phyloP scores from a whole-genome alignment of 2,113 vertebrate species.

The Sarotherodon lohbergeri region DNA sequence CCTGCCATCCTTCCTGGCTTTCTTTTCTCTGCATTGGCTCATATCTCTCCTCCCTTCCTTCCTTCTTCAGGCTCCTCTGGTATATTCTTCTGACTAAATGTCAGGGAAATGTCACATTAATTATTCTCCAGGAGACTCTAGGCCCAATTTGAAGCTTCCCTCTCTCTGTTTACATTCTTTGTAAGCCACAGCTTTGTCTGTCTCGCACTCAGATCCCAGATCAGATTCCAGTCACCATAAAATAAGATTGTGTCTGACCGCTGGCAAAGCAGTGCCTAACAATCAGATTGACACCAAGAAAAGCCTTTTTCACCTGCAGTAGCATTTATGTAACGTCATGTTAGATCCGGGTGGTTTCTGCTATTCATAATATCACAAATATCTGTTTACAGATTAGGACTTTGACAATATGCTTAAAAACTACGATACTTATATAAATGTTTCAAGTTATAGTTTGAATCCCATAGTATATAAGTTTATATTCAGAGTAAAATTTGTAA shows the following conservation, averaged over 20 bases:
- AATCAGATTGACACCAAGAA: background rate
- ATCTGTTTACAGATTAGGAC: background rate
- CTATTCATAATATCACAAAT: background rate
- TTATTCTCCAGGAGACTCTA: slow-evolving; percentile 70
- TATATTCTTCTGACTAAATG: slow-evolving; percentile 73
- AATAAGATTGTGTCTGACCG: slow-evolving; percentile 61
- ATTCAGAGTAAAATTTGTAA: background rate
- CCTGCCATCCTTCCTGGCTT: slow-evolving; percentile 5
- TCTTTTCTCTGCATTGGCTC: background rate
- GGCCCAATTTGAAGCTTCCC: slow-evolving; percentile 51
- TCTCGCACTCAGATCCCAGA: slow-evolving; percentile 64
- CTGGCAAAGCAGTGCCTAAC: slow-evolving; percentile 10
- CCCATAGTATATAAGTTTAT: background rate
- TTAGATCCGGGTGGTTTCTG: background rate
- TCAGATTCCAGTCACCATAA: slow-evolving; percentile 64
- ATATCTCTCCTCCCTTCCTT: slow-evolving; percentile 30
- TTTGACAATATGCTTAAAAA: background rate
- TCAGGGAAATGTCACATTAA: slow-evolving; percentile 81
- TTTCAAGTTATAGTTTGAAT: background rate
- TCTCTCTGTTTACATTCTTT: slow-evolving; percentile 42
- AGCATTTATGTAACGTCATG: background rate
- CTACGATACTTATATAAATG: background rate
- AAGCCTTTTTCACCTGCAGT: slow-evolving; percentile 3
- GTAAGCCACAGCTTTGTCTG: slow-evolving; percentile 40
- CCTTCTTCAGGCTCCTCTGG: slow-evolving; percentile 49